Evolutionary conservation across 2,888 invertebrate species (phyloP).

Genomic region (Synanthedon myopaeformis): DNA sequence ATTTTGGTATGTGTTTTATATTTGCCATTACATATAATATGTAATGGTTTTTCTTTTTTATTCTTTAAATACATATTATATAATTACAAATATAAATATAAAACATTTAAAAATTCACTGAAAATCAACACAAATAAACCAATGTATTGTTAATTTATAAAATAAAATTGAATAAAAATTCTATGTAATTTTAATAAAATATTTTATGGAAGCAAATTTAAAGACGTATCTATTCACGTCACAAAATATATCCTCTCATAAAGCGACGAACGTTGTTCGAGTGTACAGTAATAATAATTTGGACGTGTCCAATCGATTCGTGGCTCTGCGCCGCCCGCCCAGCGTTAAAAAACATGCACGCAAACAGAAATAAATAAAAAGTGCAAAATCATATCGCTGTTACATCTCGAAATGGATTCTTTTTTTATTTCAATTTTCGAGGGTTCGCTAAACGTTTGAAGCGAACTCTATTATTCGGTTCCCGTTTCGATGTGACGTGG

Average conservation of each 20-base stretch:
- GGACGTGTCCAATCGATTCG: slow-evolving; percentile 35
- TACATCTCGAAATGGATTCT: slow-evolving; percentile 61
- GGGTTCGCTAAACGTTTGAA: slow-evolving; percentile 66
- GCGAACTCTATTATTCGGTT: slow-evolving; percentile 66
- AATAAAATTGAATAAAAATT: too few relatives aligned
- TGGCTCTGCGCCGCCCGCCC: slow-evolving; percentile 32
- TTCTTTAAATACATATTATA: too few relatives aligned
- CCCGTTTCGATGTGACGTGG: slow-evolving; percentile 57
- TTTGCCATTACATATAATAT: too few relatives aligned
- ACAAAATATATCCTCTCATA: not conserved
- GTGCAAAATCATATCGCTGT: slow-evolving; percentile 68
- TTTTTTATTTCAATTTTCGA: slow-evolving; percentile 67
- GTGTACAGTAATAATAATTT: slow-evolving; percentile 13
- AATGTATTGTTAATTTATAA: too few relatives aligned
- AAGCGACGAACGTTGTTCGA: slow-evolving; percentile 4
- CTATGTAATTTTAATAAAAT: not conserved
- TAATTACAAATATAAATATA: too few relatives aligned
- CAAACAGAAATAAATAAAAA: slow-evolving; percentile 47
- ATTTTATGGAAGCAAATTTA: too few relatives aligned
- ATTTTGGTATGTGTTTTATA: too few relatives aligned
- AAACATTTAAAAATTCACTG: too few relatives aligned
- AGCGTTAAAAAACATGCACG: slow-evolving; percentile 50
- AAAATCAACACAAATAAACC: too few relatives aligned
- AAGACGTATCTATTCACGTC: too few relatives aligned
- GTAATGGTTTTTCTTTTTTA: too few relatives aligned